Conservation (phyloP, 2,113 vertebrate species). For the Bubo blakistoni region DNA sequence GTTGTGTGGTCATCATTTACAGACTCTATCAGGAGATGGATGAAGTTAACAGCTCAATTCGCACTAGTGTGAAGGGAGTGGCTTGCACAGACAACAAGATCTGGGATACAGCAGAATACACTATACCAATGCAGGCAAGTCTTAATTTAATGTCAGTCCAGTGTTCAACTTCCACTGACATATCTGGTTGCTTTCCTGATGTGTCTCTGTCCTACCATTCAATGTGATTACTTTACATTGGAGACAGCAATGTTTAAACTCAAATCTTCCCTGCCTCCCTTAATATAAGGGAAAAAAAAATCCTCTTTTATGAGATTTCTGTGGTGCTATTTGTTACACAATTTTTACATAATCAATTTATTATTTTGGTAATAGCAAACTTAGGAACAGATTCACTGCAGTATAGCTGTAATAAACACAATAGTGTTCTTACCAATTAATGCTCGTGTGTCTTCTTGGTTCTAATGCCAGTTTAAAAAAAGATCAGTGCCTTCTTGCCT, state of each 20-base stretch:
- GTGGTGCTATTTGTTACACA: background rate
- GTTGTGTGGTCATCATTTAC: slow-evolving; percentile 61
- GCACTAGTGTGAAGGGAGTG: slow-evolving; percentile 76
- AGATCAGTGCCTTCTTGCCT: background rate
- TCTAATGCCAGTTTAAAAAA: background rate
- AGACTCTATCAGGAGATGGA: slow-evolving; percentile 73
- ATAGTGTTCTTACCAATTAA: background rate
- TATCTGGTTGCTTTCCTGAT: background rate
- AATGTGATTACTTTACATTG: background rate
- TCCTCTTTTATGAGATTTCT: background rate
- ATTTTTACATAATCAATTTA: background rate
- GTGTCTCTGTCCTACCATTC: background rate
- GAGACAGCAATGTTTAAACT: background rate
- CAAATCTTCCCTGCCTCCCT: background rate
- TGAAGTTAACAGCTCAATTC: slow-evolving; percentile 72
- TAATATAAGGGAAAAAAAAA: background rate
- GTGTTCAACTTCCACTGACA: background rate
- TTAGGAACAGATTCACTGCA: background rate
- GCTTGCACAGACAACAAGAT: slow-evolving; percentile 49
- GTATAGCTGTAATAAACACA: background rate
- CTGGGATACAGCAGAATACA: slow-evolving; percentile 78
- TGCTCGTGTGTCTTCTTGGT: background rate
- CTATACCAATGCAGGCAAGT: slow-evolving; percentile 68
- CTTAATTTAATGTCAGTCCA: background rate
- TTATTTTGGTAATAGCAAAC: background rate